These are phyloP conservation scores for Spatulosminthurus flaviceps DNA, from an alignment of 2,888 invertebrate genomes.

Conservation along the genomic window DNA sequence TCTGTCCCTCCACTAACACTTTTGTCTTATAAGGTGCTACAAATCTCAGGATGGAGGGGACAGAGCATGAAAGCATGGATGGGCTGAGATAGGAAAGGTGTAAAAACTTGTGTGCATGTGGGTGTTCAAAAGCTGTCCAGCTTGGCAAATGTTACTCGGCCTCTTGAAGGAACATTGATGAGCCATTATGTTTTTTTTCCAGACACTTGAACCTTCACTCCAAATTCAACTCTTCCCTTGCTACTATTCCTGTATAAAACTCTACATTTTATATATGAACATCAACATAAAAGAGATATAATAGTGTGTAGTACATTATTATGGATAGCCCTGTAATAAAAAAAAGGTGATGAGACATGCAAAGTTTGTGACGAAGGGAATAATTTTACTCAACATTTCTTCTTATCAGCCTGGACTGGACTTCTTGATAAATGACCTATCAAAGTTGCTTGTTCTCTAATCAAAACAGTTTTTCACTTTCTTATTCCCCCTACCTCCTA, in stretches of 20 bases:
- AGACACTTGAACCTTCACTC: no score
- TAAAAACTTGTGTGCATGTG: conserved; percentile 22
- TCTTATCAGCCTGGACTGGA: not conserved
- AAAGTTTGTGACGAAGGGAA: not conserved
- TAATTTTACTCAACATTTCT: not conserved
- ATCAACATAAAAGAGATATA: no score
- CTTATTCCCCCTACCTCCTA: not conserved
- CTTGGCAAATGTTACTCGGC: conserved; percentile 4
- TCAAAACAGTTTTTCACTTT: conserved; percentile 27
- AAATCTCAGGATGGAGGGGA: no score
- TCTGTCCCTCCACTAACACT: not conserved
- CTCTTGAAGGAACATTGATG: conserved; percentile 23
- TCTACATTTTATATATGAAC: no score
- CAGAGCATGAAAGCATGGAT: not conserved
- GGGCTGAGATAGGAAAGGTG: conserved; percentile 19
- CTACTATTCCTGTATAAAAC: no score
- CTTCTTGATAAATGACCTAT: conserved; percentile 37
- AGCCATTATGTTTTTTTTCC: conserved; percentile 1
- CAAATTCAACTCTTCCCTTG: no score
- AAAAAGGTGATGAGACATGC: no score
- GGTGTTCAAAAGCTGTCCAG: conserved; percentile 33
- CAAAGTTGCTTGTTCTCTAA: conserved; percentile 33
- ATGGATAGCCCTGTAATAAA: no score
- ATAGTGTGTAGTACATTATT: no score
- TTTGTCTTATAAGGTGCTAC: conserved; percentile 6